A percentile compares a stretch with the other conserved stretches of the same genome.
Conservation (phyloP, 92 coral and sea anemone species). For the Micromussa lordhowensis region DNA sequence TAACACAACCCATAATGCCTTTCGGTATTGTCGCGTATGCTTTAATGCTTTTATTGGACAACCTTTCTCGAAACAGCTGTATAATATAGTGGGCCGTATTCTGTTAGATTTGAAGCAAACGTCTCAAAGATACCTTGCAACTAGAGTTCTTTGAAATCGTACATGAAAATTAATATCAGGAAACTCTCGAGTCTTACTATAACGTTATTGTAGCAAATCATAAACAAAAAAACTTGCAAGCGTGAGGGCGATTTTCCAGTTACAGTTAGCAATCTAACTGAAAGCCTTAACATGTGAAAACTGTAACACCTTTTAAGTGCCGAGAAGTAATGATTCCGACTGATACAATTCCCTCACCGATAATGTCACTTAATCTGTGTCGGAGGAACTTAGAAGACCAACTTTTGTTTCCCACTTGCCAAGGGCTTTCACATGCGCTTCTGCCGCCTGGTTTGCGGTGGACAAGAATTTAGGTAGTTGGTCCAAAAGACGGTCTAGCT, state of each 20-base stretch:
- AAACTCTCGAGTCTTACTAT: constrained; percentile 16
- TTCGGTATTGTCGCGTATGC: too few relatives aligned
- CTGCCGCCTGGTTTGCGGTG: constrained; percentile 38
- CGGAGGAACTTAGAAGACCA: too few relatives aligned
- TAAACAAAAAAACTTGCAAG: too few relatives aligned
- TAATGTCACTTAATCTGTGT: constrained; percentile 31
- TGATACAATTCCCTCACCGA: constrained; percentile 10
- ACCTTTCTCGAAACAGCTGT: too few relatives aligned
- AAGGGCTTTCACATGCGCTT: constrained; percentile 24
- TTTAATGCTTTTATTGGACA: too few relatives aligned
- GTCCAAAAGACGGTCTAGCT: too few relatives aligned
- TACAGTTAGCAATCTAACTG: constrained; percentile 9
- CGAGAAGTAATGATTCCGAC: not conserved
- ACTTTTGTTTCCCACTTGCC: constrained; percentile 31
- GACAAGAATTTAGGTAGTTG: constrained; percentile 4
- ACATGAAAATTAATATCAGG: not conserved
- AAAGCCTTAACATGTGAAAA: constrained; percentile 2
- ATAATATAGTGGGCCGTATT: constrained; percentile 25
- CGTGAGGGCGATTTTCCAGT: constrained; percentile 16
- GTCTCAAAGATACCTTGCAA: constrained; percentile 18
- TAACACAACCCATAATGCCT: too few relatives aligned
- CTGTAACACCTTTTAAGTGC: constrained; percentile 2
- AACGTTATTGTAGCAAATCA: too few relatives aligned
- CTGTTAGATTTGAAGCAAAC: too few relatives aligned
- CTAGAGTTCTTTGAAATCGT: constrained; percentile 27